These are phyloP conservation scores for Endotricha flammealis DNA, from an alignment of 2,888 invertebrate species.

Conservation along the genomic window DNA sequence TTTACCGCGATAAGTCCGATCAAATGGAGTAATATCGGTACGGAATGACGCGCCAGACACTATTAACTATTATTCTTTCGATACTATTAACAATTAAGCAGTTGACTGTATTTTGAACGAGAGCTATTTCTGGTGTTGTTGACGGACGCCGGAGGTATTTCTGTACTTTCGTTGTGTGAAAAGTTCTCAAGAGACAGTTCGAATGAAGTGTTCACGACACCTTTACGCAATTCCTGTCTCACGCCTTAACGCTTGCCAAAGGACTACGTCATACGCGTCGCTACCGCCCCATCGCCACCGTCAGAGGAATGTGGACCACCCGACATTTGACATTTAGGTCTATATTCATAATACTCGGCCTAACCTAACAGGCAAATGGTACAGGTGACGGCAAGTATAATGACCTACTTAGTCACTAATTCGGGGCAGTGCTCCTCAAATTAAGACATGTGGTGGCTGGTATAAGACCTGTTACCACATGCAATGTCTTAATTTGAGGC, in stretches of 20 bases:
- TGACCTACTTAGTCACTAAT: constrained; percentile 47
- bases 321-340: constrained; percentile 45
- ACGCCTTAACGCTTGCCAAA: constrained; percentile 65
- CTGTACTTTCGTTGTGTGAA: constrained; percentile 57
- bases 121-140: constrained; percentile 49
- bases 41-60: background rate
- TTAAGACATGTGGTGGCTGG: constrained; percentile 16
- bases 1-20: too few relatives aligned
- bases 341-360: constrained; percentile 35
- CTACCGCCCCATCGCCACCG: constrained; percentile 39
- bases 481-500: too few relatives aligned
- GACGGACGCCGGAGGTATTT: constrained; percentile 64
- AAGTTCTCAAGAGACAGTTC: constrained; percentile 54
- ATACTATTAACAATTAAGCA: constrained; percentile 23
- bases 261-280: constrained; percentile 54
- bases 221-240: constrained; percentile 72
- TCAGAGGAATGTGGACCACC: constrained; percentile 48
- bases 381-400: constrained; percentile 44
- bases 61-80: background rate
- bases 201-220: constrained; percentile 65
- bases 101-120: constrained; percentile 38
- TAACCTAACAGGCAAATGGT: constrained; percentile 20
- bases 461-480: constrained; percentile 19
- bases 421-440: constrained; percentile 7
- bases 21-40: too few relatives aligned